Base-by-base conservation (phyloP, 30 jellyfish, hydroid and myxozoan genomes). In the Morbakka virulenta region DNA sequence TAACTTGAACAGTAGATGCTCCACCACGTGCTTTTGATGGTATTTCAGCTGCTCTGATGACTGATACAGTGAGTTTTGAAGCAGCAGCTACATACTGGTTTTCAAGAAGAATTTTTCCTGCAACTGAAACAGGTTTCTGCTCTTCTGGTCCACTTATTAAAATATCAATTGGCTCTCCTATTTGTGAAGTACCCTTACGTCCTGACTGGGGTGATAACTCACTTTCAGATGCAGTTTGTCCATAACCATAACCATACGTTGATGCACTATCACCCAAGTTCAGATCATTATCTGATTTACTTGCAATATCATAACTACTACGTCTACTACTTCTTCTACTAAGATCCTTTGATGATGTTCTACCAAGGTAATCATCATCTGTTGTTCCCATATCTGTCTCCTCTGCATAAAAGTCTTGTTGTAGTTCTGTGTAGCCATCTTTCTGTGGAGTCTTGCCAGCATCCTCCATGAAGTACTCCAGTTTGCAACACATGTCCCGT, bases 11-110 rank as follows among this genome's bases (percentile, higher is more conserved):
- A 32, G 97, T 89, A 12, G 97, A 89, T 1, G 97, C 91, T 11
- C 97, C 97, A 20, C 97, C 97, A 0, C 97, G 88, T 23, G 97
- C 97, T 76, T 85, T 89, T 12, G 97, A 89, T 0, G 97, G 97
- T 26, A 89, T 77, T 28, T 89, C 97, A 6, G 94, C 95, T 1
- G 97, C 97, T 34, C 91, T 79, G 1, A 89, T 62, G 52, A 89
- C 86, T 11, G 91, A 71, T 32, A 89, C 93, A 50, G 74, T 62
- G 1, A 89, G 84, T 62, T 89, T 84, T n/a, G 89, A 80, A 0
- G 97, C 70, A 9, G 91, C 34, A 11, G 93, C 80, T 50, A 91
- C 76, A 62, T 89, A 89, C 35, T 89, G 92, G 52, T 81, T 64
- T 41, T 89, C 97, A 29, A 89, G 64, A 64, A 81, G 67, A 24